Evolutionary conservation across 2,888 invertebrate species (phyloP).

Genomic region (Brassicogethes aeneus): DNA sequence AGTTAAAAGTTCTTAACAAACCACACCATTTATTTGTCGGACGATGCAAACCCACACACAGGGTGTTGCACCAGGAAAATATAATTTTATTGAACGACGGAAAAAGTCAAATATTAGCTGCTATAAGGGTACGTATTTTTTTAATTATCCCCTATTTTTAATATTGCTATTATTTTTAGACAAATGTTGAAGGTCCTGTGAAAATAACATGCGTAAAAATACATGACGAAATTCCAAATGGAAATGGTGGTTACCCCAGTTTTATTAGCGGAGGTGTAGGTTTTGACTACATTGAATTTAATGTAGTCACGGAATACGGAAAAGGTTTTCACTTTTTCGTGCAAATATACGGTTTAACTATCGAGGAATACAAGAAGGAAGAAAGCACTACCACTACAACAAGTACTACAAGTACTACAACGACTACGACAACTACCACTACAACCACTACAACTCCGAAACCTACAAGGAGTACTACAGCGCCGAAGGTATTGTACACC

Average conservation of each 20-base stretch:
- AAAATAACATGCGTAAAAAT: slow-evolving; percentile 40
- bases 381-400: no score
- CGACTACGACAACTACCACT: no score
- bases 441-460: no score
- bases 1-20: slow-evolving; percentile 28
- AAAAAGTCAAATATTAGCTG: slow-evolving; percentile 35
- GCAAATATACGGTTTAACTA: slow-evolving; percentile 42
- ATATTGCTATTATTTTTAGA: slow-evolving; percentile 25
- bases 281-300: slow-evolving; percentile 37
- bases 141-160: background rate
- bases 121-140: slow-evolving; percentile 27
- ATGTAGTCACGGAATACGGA: slow-evolving; percentile 38
- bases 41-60: slow-evolving; percentile 29
- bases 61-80: slow-evolving; percentile 36
- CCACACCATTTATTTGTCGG: slow-evolving; percentile 36
- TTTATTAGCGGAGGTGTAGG: slow-evolving; percentile 39
- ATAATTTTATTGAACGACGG: slow-evolving; percentile 39
- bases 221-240: slow-evolving; percentile 31
- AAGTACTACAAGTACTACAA: no score
- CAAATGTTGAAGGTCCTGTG: slow-evolving; percentile 36
- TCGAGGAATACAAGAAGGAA: no score
- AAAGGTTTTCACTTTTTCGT: slow-evolving; percentile 43
- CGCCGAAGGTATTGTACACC: no score
- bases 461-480: no score
- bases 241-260: slow-evolving; percentile 30